Conservation (phyloP, 2,888 invertebrate species). For the Entomobrya proxima region DNA sequence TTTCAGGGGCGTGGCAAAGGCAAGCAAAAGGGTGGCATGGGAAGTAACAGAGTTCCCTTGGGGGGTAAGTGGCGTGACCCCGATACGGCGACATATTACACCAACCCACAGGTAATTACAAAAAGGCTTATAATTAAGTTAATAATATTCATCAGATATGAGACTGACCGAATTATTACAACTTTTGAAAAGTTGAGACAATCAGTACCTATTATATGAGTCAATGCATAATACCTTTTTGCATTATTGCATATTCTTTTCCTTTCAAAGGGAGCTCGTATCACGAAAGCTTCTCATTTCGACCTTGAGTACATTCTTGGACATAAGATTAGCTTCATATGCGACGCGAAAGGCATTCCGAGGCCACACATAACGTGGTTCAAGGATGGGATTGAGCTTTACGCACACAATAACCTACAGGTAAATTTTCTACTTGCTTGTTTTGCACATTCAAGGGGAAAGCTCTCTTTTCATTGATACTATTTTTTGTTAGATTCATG, state of each 20-base stretch:
- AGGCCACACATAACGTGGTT: constrained; percentile 93
- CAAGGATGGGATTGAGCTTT: constrained; percentile 95
- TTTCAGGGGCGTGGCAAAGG: constrained; percentile 69
- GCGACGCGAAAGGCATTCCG: constrained; percentile 92
- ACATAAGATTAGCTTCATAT: constrained; percentile 94
- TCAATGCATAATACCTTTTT: not conserved
- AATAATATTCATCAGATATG: not conserved
- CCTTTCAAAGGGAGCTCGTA: constrained; percentile 88
- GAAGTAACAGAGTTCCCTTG: constrained; percentile 81
- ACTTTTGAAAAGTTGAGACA: not conserved
- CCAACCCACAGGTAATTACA: constrained; percentile 86
- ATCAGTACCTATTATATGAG: not conserved
- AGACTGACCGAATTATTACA: not conserved
- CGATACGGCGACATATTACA: constrained; percentile 93
- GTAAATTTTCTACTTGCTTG: constrained; percentile 80
- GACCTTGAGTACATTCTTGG: constrained; percentile 95
- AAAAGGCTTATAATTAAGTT: not conserved
- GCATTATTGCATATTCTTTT: not conserved
- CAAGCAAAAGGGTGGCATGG: constrained; percentile 56
- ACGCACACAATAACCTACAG: constrained; percentile 91
- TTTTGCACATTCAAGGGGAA: no score
- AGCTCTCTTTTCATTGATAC: no score
- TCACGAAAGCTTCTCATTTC: constrained; percentile 91
- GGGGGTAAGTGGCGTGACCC: constrained; percentile 93
- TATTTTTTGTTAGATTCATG: constrained; percentile 84